A percentile compares a stretch with the other conserved stretches of the same genome.
Evolutionary conservation across 2,888 invertebrate genomes (phyloP).

Genomic region (Allygus modestus): DNA sequence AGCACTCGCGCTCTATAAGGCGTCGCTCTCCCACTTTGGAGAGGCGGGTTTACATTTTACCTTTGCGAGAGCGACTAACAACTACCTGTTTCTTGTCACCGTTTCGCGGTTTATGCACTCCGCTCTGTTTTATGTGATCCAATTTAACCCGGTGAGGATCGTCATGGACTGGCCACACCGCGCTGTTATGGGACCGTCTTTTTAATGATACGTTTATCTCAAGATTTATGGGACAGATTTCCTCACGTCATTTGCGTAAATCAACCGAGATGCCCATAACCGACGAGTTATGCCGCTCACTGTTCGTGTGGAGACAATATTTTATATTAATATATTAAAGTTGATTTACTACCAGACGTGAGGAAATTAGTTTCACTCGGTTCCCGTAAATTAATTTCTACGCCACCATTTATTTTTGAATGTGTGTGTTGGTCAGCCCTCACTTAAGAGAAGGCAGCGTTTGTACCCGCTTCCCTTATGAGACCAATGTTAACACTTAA

Average conservation of each 20-base stretch:
- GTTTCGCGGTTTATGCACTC: constrained; percentile 38
- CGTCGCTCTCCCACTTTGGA: constrained; percentile 22
- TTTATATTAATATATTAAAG: too few species aligned
- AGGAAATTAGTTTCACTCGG: too few species aligned
- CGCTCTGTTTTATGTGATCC: constrained; percentile 42
- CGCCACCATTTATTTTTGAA: too few species aligned
- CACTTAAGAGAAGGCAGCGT: too few species aligned
- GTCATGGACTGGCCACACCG: neutral
- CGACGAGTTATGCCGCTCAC: too few species aligned
- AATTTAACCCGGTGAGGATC: constrained; percentile 40
- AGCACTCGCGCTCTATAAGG: constrained; percentile 33
- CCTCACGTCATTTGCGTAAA: constrained; percentile 16
- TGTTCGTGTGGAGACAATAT: too few species aligned
- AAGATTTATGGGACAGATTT: constrained; percentile 19
- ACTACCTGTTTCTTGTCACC: constrained; percentile 29
- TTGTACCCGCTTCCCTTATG: too few species aligned
- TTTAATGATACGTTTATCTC: constrained; percentile 38
- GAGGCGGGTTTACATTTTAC: constrained; percentile 15
- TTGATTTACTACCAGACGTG: too few species aligned
- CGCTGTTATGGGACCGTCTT: constrained; percentile 45
- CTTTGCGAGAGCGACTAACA: constrained; percentile 47
- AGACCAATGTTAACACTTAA: too few species aligned
- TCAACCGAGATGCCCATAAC: too few species aligned
- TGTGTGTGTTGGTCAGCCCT: too few species aligned
- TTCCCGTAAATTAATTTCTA: too few species aligned